Conservation (phyloP, 2,113 vertebrate species). For the Aramus guarauna region DNA sequence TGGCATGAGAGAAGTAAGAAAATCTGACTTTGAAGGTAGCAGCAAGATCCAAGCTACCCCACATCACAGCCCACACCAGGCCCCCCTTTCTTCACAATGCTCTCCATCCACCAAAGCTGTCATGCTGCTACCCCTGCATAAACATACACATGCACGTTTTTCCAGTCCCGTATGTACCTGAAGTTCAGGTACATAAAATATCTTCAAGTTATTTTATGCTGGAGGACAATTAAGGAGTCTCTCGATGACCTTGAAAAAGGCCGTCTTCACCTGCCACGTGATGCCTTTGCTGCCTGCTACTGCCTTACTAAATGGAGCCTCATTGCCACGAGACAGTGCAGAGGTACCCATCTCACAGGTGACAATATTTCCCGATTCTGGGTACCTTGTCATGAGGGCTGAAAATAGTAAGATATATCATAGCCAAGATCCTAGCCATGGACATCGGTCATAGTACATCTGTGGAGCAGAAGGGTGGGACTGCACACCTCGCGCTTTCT, state of each 20-base stretch:
- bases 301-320: neutral
- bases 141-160: accelerated
- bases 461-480: neutral
- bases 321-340: neutral
- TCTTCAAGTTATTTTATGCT: neutral
- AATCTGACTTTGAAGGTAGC: neutral
- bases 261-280: neutral
- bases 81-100: neutral
- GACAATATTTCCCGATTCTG: neutral
- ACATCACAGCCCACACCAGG: neutral
- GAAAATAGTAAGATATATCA: neutral
- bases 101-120: neutral
- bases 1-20: neutral
- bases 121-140: neutral
- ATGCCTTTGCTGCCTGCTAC: neutral
- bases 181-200: neutral
- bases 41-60: neutral
- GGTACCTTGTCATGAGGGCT: too few species aligned
- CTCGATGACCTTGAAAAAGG: neutral
- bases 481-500: accelerated
- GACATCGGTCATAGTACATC: neutral
- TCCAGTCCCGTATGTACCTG: neutral
- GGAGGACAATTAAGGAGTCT: neutral
- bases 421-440: neutral
- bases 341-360: neutral